Conservation (phyloP, 37 sponge, comb jelly and placozoan genomes). For the Amphimedon queenslandica region DNA sequence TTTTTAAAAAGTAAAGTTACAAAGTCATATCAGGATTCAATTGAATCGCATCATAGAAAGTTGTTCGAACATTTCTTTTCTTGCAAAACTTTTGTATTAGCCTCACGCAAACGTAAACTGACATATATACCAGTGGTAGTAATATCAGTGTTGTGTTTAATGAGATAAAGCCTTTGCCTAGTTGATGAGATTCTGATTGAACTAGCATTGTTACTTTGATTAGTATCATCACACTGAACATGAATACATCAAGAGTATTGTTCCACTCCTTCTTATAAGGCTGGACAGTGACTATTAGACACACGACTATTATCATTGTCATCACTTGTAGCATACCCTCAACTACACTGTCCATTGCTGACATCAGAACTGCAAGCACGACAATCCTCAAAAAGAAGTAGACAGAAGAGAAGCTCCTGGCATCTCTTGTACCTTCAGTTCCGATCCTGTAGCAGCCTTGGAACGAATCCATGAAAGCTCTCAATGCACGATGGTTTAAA, state of each 20-base stretch:
- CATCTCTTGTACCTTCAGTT: conserved; percentile 21
- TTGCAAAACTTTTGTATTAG: too few relatives aligned
- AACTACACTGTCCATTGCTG: not conserved
- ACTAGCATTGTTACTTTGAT: too few relatives aligned
- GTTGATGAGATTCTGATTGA: too few relatives aligned
- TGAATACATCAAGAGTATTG: conserved; percentile 7
- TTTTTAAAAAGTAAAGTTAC: too few relatives aligned
- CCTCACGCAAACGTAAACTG: too few relatives aligned
- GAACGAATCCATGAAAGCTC: conserved; percentile 41
- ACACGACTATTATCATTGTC: not conserved
- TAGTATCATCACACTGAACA: not conserved
- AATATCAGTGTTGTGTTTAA: too few relatives aligned
- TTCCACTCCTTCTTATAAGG: conserved; percentile 38
- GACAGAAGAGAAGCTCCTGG: conserved; percentile 32
- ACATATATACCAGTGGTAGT: too few relatives aligned
- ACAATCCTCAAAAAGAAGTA: conserved; percentile 42
- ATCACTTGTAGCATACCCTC: not conserved
- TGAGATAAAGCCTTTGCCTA: too few relatives aligned
- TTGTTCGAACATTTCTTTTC: too few relatives aligned
- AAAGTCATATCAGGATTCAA: too few relatives aligned
- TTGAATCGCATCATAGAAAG: too few relatives aligned
- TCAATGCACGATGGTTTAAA: conserved; percentile 1
- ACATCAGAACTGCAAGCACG: not conserved
- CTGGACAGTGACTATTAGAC: conserved; percentile 3
- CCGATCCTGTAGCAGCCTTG: conserved; percentile 46